phyloP scores from a whole-genome alignment of 2,113 vertebrate species.

The Gallinago paraguaiae region DNA sequence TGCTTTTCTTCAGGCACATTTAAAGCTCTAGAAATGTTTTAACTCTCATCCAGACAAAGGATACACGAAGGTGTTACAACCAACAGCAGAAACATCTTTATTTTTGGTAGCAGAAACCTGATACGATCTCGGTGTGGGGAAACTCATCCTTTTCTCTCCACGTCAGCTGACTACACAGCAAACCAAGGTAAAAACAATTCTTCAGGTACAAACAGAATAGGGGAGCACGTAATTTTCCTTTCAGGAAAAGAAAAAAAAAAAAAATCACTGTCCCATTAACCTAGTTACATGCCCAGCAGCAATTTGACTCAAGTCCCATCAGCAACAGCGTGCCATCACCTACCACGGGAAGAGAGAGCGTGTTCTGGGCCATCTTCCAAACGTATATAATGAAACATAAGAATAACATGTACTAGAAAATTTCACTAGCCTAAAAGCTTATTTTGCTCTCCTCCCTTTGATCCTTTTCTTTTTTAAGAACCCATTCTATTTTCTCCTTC shows the following conservation, averaged over 20 bases:
- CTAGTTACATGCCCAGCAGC: constrained; percentile 46
- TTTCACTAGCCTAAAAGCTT: neutral
- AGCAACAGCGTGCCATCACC: constrained; percentile 20
- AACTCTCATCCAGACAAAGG: neutral
- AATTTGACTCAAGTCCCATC: constrained; percentile 58
- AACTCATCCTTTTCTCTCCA: neutral
- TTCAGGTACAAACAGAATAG: neutral
- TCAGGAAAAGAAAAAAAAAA: neutral
- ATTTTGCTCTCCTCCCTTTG: neutral
- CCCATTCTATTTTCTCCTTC: neutral
- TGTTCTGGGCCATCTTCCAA: constrained; percentile 10
- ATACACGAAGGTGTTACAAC: neutral
- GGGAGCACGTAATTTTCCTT: neutral
- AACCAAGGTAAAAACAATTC: neutral
- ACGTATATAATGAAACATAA: neutral
- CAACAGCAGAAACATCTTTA: rapidly evolving
- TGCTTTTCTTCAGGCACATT: neutral
- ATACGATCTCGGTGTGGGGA: neutral
- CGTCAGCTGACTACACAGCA: neutral
- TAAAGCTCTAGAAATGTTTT: neutral
- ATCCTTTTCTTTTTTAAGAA: neutral
- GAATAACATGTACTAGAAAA: neutral
- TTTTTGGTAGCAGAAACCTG: neutral
- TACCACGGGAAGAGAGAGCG: neutral
- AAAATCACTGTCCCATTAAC: constrained; percentile 38